Evolutionary conservation across 2,113 vertebrate genomes (phyloP).

Genomic region (Oxygymnocypris stewartii): DNA sequence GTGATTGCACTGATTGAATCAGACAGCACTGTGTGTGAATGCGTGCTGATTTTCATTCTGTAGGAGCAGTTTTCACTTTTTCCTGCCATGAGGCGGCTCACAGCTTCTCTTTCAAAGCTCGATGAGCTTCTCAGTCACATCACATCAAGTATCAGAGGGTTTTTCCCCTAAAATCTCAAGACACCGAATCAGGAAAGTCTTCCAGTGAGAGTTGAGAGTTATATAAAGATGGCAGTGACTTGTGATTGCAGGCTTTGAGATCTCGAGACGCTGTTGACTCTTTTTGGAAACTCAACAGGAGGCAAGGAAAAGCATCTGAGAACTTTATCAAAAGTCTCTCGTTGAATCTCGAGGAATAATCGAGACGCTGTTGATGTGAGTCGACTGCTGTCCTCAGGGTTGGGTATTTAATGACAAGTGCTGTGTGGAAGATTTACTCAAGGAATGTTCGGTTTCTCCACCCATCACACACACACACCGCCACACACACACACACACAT

Average conservation of each 20-base stretch:
- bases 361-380: neutral
- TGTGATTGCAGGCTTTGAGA: neutral
- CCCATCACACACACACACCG: neutral
- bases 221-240: neutral
- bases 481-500: no score
- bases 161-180: neutral
- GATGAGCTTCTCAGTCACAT: neutral
- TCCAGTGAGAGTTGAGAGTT: neutral
- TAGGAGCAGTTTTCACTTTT: neutral
- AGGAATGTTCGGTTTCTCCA: constrained; percentile 35
- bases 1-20: neutral
- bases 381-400: constrained; percentile 18
- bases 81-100: neutral
- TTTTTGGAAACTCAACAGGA: neutral
- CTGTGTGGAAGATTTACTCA: constrained; percentile 7
- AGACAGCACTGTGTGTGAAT: constrained; percentile 5
- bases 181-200: neutral
- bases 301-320: neutral
- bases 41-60: neutral
- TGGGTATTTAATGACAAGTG: constrained; percentile 37
- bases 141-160: neutral
- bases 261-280: neutral
- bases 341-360: neutral
- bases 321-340: neutral
- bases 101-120: constrained; percentile 5